A percentile compares a stretch with the other conserved stretches of the same genome.
phyloP scores from a whole-genome alignment of 2,888 invertebrate genomes.

The Oxystoma pomonae region DNA sequence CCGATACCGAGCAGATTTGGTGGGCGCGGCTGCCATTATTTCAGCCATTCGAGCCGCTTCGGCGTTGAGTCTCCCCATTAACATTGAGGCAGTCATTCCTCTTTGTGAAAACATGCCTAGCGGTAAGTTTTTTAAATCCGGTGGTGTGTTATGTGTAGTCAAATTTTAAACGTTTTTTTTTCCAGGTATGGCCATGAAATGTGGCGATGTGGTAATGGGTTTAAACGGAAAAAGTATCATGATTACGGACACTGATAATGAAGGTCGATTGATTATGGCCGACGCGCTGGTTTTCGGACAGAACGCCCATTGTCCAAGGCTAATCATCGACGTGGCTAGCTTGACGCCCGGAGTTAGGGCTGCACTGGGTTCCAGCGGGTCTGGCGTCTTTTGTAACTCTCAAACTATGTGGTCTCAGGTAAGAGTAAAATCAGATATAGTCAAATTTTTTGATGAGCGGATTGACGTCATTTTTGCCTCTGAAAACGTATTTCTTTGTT shows the following conservation, averaged over 20 bases:
- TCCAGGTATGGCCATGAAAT: slow-evolving; percentile 51
- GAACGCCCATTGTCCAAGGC: slow-evolving; percentile 52
- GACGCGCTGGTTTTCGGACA: slow-evolving; percentile 46
- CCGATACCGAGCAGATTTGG: slow-evolving; percentile 55
- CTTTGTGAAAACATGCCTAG: slow-evolving; percentile 53
- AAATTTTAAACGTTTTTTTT: too few species aligned
- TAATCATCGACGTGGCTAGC: slow-evolving; percentile 68
- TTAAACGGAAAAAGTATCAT: slow-evolving; percentile 60
- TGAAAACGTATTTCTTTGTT: too few species aligned
- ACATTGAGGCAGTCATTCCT: slow-evolving; percentile 49
- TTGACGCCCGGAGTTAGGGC: slow-evolving; percentile 56
- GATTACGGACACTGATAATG: slow-evolving; percentile 60
- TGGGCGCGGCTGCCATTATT: slow-evolving; percentile 58
- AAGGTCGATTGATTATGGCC: slow-evolving; percentile 44
- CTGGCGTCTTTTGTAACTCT: slow-evolving; percentile 55
- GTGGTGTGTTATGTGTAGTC: too few species aligned
- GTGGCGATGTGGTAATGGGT: slow-evolving; percentile 49
- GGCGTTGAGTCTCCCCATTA: slow-evolving; percentile 53
- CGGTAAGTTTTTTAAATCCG: slow-evolving; percentile 43
- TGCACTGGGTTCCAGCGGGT: slow-evolving; percentile 53
- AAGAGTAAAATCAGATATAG: too few species aligned
- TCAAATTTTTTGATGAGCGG: too few species aligned
- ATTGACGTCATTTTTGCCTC: too few species aligned
- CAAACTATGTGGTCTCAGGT: slow-evolving; percentile 49
- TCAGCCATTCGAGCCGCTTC: slow-evolving; percentile 53